Evolutionary conservation across 2,797 vertebrate genomes (phyloP), one percentile per base, ranked within the genome.

Genomic region (Gadopsis bispinosus): DNA sequence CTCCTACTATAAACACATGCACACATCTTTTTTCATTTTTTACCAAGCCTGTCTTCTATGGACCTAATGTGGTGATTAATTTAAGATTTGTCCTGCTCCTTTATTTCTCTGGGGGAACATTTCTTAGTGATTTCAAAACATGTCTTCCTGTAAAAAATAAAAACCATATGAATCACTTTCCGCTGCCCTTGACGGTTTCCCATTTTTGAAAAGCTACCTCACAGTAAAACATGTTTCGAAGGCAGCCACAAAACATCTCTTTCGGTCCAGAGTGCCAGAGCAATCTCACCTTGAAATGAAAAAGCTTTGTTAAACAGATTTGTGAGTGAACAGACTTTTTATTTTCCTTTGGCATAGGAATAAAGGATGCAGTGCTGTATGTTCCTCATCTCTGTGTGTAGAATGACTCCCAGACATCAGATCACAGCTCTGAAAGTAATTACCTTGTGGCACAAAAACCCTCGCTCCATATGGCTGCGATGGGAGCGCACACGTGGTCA

Each of bases 371-470:
- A 31, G 45, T 17, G 47, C 59, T 77, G 77, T 60, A 69, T 59
- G 68, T 64, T 76, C 55, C 54, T 69, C 53, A 4, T 69, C 45
- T 69, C 33, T 45, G 29, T 67, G 29, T 47, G 69, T 22, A 65
- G 73, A 80, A 71, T 53, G 48, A 69, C 67, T 60, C 64, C 69
- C 67, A 62, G 61, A 83, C 66, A 73, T 77, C 75, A 75, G 13
- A 74, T 83, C 75, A 73, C 59, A 41, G 69, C 71, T 80, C 83
- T 87, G 85, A 87, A 83, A 86, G 74, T 73, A 73, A 83, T 88
- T 88, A 87, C 73, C 54, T 22, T 2, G 37, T 58, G 73, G 82
- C 85, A 80, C 75, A 83, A 64, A 72, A 79, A 75, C 51, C 7
- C 47, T 62, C 10, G 7, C 80, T 89, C 82, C 85, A 78, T 83